phyloP scores from a whole-genome alignment of 2,888 invertebrate species.

The Hemistola chrysoprasaria region DNA sequence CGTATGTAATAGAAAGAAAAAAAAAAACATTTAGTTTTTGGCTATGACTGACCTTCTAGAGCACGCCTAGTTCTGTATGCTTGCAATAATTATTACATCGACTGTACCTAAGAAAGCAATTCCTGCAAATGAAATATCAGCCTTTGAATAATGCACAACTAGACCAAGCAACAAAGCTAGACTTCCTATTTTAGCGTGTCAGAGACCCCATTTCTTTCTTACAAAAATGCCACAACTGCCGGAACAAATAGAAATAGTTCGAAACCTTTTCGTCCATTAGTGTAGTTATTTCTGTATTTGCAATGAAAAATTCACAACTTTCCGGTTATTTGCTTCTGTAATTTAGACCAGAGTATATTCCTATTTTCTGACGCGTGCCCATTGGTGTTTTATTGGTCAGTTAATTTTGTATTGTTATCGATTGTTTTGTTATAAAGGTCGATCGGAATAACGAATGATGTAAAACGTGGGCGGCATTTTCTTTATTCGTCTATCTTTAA shows the following conservation, averaged over 20 bases:
- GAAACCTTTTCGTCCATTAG: slow-evolving; percentile 19
- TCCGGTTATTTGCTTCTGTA: slow-evolving; percentile 8
- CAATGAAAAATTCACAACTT: slow-evolving; percentile 16
- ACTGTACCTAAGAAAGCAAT: no score
- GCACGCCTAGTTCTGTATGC: no score
- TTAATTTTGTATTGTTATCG: slow-evolving; percentile 6
- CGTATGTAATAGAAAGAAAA: no score
- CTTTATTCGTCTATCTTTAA: slow-evolving; percentile 17
- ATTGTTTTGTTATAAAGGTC: slow-evolving; percentile 9
- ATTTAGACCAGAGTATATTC: background rate
- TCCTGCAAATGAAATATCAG: no score
- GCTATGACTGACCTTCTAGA: no score
- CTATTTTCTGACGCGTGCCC: background rate
- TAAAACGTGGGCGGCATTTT: slow-evolving; percentile 6
- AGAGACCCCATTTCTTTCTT: slow-evolving; percentile 20
- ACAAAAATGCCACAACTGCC: slow-evolving; percentile 23
- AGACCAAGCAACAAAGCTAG: slow-evolving; percentile 11
- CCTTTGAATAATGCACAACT: no score
- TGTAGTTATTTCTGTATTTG: slow-evolving; percentile 8
- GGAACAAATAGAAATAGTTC: slow-evolving; percentile 23
- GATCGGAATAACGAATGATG: slow-evolving; percentile 3
- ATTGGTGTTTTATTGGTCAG: background rate
- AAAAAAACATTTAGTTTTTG: no score
- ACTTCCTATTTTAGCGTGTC: slow-evolving; percentile 19
- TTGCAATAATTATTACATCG: no score